Base-by-base conservation (phyloP, 2,888 invertebrate species). In the Hemistola chrysoprasaria region DNA sequence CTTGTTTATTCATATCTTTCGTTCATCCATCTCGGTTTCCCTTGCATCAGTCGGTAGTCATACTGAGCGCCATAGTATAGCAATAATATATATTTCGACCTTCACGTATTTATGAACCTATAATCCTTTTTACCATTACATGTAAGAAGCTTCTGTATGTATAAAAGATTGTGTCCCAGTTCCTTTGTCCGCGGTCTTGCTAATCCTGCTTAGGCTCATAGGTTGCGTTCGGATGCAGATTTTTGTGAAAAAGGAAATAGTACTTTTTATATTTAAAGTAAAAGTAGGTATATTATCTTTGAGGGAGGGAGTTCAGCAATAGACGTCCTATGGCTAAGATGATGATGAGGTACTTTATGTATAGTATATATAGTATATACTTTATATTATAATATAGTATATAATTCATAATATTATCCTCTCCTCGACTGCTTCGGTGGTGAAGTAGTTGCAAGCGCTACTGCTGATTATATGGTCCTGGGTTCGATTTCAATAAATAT, bases 1-100 rank as follows among this genome's bases (percentile, higher is more conserved):
- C 55, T 56, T 49, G 56, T 58, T 61, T 58, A 53, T 54, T 52
- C 47, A 51, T 51, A 50, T 16, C 37, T 30, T 44, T 29, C 42
- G 25, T 44, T 46, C 39, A 43, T 41, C 32, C 39, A 45, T 47
- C 43, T 30, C 38, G 26, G 16, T 33, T 11, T 40, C 23, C 36
- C 8, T n/a, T 40, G 16, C 37, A 29, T 29, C 34, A 34, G 22
- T 22, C 22, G 24, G 30, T 36, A 29, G 29, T 35, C 40, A 29
- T 21, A 41, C 16, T 16, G 16, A 33, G 11, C 27, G 23, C 27
- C 33, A 41, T 44, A 41, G 40, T 47, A 41, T 44, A 28, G 23
- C 39, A 35, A 38, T 32, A 40, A 40, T n/a, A n/a, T n/a, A n/a
- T n/a, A n/a, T 40, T 45, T 45, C 26, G 29, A 31, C 29, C 29